phyloP scores from a whole-genome alignment of 2,888 invertebrate species.

The Trachelus tabidus region DNA sequence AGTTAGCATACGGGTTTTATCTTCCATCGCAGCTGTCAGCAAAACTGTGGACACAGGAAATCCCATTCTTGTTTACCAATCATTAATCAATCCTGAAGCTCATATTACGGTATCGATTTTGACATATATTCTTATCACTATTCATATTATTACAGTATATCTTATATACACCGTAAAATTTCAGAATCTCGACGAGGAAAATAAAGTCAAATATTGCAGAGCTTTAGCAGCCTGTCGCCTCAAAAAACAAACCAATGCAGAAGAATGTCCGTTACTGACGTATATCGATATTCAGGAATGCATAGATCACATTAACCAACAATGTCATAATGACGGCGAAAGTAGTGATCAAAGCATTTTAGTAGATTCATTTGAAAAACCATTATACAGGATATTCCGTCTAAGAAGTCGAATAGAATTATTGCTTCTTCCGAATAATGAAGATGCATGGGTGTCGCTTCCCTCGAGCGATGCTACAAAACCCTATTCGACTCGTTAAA shows the following conservation, averaged over 20 bases:
- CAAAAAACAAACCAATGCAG: conserved; percentile 67
- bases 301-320: conserved; percentile 74
- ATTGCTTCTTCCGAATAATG: too few relatives aligned
- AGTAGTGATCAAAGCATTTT: conserved; percentile 40
- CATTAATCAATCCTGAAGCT: conserved; percentile 68
- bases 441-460: too few relatives aligned
- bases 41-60: conserved; percentile 73
- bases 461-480: neutral
- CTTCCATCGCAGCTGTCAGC: conserved; percentile 73
- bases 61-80: conserved; percentile 70
- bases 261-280: conserved; percentile 72
- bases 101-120: conserved; percentile 54
- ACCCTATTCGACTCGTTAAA: neutral
- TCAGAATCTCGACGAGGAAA: conserved; percentile 69
- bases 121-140: neutral
- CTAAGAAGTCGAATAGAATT: neutral
- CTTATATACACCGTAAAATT: conserved; percentile 29
- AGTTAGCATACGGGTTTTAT: conserved; percentile 71
- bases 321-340: conserved; percentile 70
- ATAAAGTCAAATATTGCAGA: conserved; percentile 70
- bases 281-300: conserved; percentile 76
- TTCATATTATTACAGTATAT: neutral
- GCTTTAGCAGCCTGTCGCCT: conserved; percentile 67
- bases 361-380: neutral
- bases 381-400: neutral